Evolutionary conservation across 92 coral and sea anemone genomes (phyloP), one percentile per base, ranked within the genome.

Genomic region (Virgularia gustaviana): DNA sequence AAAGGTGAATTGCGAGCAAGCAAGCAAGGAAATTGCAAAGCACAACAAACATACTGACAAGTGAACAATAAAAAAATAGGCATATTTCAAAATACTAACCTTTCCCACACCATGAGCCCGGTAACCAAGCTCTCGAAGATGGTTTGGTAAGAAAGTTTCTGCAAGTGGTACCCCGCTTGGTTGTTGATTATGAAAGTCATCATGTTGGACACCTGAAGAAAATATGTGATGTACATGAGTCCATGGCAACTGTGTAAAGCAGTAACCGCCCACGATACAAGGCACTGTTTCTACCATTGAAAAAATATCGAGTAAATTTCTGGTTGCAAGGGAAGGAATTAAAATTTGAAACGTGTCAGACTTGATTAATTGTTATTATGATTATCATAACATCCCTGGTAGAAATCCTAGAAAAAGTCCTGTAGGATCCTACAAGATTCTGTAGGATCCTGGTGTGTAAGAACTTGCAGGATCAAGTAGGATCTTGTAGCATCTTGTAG

Each of bases 91-190:
- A n/a, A n/a, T n/a, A n/a, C 73, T 31, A 65, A 94, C 99, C 94
- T 94, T 94, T 27, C 99, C 99, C 6, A 94, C 86, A 6, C 96
- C 99, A 33, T 87, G 99, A 32, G 99, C 88, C 35, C 70, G 61
- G 64, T 94, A 94, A 9, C 94, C 99, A 45, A 86, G 82, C 71
- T 79, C 80, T 70, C 84, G 79, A 39, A 94, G 45, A 79, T 82
- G 83, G 61, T 94, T 72, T 1, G 99, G 92, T 1, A 94, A 81
- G 47, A 94, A 86, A n/a, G 88, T 79, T 73, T 94, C 99, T 49
- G 78, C 61, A 23, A 94, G 83, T 7, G 96, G 94, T 19, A 89
- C 85, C 18, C 99, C 99, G 70, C 78, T 78, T 2, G 99, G 96
- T 51, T 94, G 99, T 60, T 81, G 88, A 75, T 94, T 87, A 33